Evolutionary conservation across 2,797 vertebrate genomes (phyloP).

Genomic region (Acropternis orthonyx): DNA sequence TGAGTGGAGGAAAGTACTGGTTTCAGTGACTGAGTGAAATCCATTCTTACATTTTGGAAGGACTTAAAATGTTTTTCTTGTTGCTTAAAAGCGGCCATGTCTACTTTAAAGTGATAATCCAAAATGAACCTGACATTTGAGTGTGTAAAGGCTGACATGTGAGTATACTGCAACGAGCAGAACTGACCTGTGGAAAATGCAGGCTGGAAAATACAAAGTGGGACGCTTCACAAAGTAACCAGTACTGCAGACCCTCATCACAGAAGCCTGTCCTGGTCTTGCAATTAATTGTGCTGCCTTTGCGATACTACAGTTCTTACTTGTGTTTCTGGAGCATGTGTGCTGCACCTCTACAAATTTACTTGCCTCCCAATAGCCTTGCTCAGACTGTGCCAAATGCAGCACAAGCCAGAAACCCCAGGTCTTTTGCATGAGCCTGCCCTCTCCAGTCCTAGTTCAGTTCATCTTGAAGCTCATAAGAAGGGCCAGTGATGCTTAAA

Average conservation of each 20-base stretch:
- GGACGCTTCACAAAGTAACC: background rate
- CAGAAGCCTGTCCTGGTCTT: background rate
- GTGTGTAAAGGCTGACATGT: background rate
- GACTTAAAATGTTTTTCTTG: background rate
- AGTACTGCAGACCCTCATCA: background rate
- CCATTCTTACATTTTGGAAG: background rate
- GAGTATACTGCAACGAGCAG: background rate
- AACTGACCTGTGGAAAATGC: background rate
- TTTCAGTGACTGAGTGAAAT: background rate
- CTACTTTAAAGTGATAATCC: constrained; percentile 18
- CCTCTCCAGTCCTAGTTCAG: background rate
- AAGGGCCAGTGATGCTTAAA: background rate
- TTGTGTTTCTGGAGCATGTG: background rate
- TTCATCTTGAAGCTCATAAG: background rate
- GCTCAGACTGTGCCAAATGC: background rate
- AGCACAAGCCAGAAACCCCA: background rate
- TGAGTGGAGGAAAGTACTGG: background rate
- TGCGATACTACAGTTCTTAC: background rate
- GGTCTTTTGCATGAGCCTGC: background rate
- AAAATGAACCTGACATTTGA: background rate
- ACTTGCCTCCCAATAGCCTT: background rate
- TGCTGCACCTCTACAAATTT: fast-evolving
- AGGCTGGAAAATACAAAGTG: background rate
- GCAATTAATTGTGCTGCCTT: background rate
- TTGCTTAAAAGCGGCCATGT: background rate